A percentile compares a stretch with the other conserved stretches of the same genome.
Conservation (phyloP, 2,797 vertebrate genomes). For the Aulostomus chinensis region DNA sequence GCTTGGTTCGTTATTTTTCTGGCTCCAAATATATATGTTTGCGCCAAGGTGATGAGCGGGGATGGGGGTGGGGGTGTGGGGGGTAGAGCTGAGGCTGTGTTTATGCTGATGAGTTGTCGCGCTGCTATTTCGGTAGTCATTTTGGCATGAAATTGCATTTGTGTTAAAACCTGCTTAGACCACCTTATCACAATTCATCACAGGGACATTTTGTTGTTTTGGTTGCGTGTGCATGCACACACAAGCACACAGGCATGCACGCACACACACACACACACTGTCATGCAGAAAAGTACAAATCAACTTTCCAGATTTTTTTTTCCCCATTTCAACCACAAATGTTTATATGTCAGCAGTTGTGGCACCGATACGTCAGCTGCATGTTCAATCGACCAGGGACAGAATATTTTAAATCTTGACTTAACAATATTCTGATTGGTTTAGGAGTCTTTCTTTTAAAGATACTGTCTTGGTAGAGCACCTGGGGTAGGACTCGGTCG, state of each 20-base stretch:
- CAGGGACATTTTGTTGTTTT: conserved; percentile 4
- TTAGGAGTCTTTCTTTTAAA: too few relatives aligned
- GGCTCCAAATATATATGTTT: neutral
- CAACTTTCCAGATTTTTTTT: neutral
- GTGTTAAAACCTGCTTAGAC: conserved; percentile 11
- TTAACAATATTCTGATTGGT: too few relatives aligned
- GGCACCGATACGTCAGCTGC: too few relatives aligned
- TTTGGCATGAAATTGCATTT: conserved; percentile 17
- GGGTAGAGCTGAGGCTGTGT: neutral
- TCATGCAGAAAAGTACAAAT: conserved; percentile 3
- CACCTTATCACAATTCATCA: conserved; percentile 8
- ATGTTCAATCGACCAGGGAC: too few relatives aligned
- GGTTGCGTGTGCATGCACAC: neutral
- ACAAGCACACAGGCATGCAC: neutral
- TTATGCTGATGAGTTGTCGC: neutral
- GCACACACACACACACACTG: neutral
- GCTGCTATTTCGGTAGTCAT: conserved; percentile 5
- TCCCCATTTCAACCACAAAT: too few relatives aligned
- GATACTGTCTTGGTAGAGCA: too few relatives aligned
- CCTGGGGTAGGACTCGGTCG: too few relatives aligned
- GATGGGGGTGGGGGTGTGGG: neutral
- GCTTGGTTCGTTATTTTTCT: neutral
- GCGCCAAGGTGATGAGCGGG: neutral
- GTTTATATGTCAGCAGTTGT: too few relatives aligned
- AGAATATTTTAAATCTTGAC: too few relatives aligned